A percentile compares a stretch with the other conserved stretches of the same genome.
Evolutionary conservation across 2,888 invertebrate genomes (phyloP).

Genomic region (Candidula unifasciata): DNA sequence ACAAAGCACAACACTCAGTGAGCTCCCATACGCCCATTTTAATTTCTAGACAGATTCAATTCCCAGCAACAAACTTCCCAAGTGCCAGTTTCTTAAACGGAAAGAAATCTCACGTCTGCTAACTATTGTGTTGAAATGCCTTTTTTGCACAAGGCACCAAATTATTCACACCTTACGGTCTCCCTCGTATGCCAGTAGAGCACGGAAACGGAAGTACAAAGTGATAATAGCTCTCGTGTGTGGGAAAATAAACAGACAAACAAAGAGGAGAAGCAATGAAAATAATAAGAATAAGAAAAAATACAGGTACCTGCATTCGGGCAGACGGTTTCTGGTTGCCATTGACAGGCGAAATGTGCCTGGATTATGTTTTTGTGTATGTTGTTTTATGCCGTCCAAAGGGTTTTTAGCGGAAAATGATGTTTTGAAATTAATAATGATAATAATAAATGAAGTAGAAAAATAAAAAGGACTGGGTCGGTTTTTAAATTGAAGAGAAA

Average conservation of each 20-base stretch:
- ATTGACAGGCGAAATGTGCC: no score
- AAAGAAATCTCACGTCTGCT: not conserved
- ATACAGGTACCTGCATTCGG: not conserved
- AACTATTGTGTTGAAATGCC: not conserved
- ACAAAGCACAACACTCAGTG: not conserved
- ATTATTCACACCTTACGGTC: not conserved
- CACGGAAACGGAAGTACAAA: not conserved
- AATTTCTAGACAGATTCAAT: not conserved
- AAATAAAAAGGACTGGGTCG: no score
- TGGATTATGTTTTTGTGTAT: no score
- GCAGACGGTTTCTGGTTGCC: not conserved
- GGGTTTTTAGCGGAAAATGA: no score
- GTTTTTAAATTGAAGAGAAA: no score
- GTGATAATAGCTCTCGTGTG: not conserved
- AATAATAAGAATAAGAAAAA: not conserved
- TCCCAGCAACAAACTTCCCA: not conserved
- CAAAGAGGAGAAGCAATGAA: not conserved
- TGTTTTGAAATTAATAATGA: no score
- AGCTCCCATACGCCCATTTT: no score
- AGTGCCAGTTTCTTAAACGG: not conserved
- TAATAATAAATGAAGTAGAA: no score
- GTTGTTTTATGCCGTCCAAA: no score
- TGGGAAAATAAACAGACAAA: not conserved
- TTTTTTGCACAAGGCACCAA: not conserved
- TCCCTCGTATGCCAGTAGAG: not conserved